phyloP scores from a whole-genome alignment of 1,140 invertebrate species.

The Drosophila repleta region DNA sequence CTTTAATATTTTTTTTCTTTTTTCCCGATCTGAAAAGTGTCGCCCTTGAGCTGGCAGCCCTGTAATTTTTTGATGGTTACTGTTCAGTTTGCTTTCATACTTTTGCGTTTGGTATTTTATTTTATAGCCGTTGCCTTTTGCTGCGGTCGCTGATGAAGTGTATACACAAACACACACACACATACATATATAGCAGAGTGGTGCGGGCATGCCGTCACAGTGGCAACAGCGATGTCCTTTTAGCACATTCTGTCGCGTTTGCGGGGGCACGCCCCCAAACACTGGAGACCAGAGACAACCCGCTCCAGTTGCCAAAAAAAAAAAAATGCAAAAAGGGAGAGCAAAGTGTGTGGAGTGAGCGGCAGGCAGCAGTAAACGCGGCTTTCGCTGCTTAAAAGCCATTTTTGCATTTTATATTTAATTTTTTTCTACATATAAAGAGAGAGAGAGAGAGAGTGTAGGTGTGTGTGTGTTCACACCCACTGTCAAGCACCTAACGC shows the following conservation, averaged over 20 bases:
- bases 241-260: slow-evolving; percentile 56
- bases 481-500: neutral
- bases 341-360: neutral
- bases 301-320: slow-evolving; percentile 5
- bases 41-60: slow-evolving; percentile 6
- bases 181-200: slow-evolving; percentile 5
- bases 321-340: neutral
- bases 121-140: slow-evolving; percentile 56
- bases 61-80: slow-evolving; percentile 11
- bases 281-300: neutral
- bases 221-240: slow-evolving; percentile 71
- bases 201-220: slow-evolving; percentile 24
- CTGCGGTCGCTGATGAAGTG: slow-evolving; percentile 77
- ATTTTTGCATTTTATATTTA: slow-evolving; percentile 81
- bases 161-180: slow-evolving; percentile 45
- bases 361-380: slow-evolving; percentile 54
- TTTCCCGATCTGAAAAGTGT: too few species aligned
- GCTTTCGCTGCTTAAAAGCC: slow-evolving; percentile 76
- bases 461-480: neutral
- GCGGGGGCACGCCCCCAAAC: slow-evolving; percentile 3
- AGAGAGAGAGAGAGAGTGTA: neutral
- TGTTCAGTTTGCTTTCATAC: slow-evolving; percentile 15
- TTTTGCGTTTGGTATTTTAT: slow-evolving; percentile 32
- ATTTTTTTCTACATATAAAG: slow-evolving; percentile 43
- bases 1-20: too few species aligned